These are phyloP conservation scores for Lontra canadensis DNA, from an alignment of 2,113 vertebrate genomes.

Conservation along the genomic window DNA sequence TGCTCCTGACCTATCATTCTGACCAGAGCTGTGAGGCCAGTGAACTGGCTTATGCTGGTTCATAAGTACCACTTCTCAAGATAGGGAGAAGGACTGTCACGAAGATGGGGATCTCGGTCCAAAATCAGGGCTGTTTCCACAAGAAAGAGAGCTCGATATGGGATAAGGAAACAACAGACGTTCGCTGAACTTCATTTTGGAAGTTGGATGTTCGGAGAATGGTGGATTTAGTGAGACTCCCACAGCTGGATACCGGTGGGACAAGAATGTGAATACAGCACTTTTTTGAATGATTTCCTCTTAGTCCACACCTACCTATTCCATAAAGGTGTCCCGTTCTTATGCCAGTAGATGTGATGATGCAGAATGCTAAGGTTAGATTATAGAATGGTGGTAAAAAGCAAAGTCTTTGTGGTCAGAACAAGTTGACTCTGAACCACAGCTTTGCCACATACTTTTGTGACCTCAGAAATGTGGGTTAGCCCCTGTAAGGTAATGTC, in stretches of 20 bases:
- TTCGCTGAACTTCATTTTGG: neutral
- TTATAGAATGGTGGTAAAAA: no score
- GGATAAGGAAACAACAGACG: neutral
- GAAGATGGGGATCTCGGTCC: neutral
- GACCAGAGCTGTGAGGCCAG: neutral
- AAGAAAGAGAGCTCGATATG: neutral
- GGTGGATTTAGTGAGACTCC: neutral
- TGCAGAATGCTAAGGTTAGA: neutral
- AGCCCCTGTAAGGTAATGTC: neutral
- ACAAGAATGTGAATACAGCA: neutral
- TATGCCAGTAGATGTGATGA: neutral
- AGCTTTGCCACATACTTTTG: neutral
- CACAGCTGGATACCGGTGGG: neutral
- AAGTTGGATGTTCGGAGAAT: neutral
- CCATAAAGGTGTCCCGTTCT: fast-evolving
- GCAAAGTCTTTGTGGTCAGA: neutral
- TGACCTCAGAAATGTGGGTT: neutral
- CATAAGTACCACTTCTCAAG: neutral
- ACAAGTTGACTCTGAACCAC: neutral
- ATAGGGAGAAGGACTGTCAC: neutral
- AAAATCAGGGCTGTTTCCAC: neutral
- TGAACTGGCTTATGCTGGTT: neutral
- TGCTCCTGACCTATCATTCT: neutral
- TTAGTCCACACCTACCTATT: neutral
- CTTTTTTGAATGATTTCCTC: neutral